These are phyloP conservation scores for Oconnorella tubifera DNA, from an alignment of 2,888 invertebrate species.

Conservation along the genomic window DNA sequence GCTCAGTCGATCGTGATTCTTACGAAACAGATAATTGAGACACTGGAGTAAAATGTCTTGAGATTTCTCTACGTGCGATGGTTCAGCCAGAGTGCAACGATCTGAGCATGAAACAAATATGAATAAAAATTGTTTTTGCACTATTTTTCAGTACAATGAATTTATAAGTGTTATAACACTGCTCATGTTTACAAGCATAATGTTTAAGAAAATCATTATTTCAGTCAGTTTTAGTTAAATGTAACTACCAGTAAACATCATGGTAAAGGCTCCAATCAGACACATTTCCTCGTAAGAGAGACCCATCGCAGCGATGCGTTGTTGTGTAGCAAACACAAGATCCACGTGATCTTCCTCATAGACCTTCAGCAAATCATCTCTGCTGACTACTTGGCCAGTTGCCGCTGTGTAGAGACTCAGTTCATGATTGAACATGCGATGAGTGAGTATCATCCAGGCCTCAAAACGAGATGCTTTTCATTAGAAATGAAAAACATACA, in stretches of 20 bases:
- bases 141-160: too few species aligned
- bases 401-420: constrained; percentile 36
- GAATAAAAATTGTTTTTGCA: too few species aligned
- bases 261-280: constrained; percentile 21
- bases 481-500: not conserved
- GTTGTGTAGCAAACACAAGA: constrained; percentile 23
- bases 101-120: constrained; percentile 15
- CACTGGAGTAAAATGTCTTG: constrained; percentile 21
- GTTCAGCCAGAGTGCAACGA: constrained; percentile 15
- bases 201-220: too few species aligned
- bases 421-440: constrained; percentile 41
- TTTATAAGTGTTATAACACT: too few species aligned
- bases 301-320: constrained; percentile 15
- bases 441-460: constrained; percentile 44
- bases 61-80: constrained; percentile 17
- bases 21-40: constrained; percentile 17
- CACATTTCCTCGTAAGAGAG: constrained; percentile 26
- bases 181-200: too few species aligned
- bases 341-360: constrained; percentile 28
- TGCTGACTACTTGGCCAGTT: constrained; percentile 30
- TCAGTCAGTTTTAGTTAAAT: too few species aligned
- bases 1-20: constrained; percentile 13
- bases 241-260: constrained; percentile 27
- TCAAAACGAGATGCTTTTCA: constrained; percentile 46
- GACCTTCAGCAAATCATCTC: constrained; percentile 30